phyloP scores from a whole-genome alignment of 2,888 invertebrate genomes.

The Acrobasis consociella region DNA sequence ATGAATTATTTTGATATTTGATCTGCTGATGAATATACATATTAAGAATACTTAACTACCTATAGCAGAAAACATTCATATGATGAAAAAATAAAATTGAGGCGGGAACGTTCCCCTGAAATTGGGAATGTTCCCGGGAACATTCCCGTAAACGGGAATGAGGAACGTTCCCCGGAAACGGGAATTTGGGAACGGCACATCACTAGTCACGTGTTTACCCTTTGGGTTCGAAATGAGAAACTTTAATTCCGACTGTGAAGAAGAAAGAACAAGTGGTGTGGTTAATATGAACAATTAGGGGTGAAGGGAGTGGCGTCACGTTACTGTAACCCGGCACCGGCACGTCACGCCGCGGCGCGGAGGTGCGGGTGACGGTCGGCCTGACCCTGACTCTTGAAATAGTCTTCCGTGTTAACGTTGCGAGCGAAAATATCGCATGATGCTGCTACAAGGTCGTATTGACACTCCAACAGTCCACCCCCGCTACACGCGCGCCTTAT shows the following conservation, averaged over 20 bases:
- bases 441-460: constrained; percentile 64
- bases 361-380: constrained; percentile 68
- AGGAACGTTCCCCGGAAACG: too few relatives aligned
- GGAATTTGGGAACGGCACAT: too few relatives aligned
- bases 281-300: constrained; percentile 35
- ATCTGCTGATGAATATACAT: too few relatives aligned
- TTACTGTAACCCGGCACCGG: constrained; percentile 64
- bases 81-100: too few relatives aligned
- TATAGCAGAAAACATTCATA: too few relatives aligned
- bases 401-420: constrained; percentile 80
- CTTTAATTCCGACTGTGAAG: not conserved
- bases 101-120: too few relatives aligned
- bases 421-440: constrained; percentile 80
- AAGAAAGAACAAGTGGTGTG: not conserved
- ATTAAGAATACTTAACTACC: too few relatives aligned
- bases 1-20: too few relatives aligned
- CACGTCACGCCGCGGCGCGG: constrained; percentile 49
- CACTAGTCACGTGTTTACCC: too few relatives aligned
- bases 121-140: too few relatives aligned
- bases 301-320: constrained; percentile 45
- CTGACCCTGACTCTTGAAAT: constrained; percentile 82
- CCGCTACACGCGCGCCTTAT: constrained; percentile 59
- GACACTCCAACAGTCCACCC: constrained; percentile 49
- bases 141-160: too few relatives aligned
- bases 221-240: too few relatives aligned